Conservation (phyloP, 2,797 vertebrate species). For the Siniperca obscura region DNA sequence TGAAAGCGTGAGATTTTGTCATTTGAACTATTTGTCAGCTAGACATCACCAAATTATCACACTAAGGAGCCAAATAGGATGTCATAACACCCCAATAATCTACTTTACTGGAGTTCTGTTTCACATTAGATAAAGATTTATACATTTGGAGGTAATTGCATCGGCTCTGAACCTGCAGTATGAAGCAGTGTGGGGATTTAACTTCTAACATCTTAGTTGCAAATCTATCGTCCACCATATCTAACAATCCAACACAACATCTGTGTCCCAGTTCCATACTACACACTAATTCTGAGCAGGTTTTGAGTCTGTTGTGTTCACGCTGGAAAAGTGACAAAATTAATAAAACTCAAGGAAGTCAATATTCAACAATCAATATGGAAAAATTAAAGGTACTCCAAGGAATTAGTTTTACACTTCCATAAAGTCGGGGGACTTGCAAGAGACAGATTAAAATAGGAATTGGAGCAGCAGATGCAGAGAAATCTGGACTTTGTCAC, state of each 20-base stretch:
- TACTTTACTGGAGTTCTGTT: not conserved
- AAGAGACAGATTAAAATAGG: not conserved
- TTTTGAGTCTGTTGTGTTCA: not conserved
- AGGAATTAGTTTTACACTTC: not conserved
- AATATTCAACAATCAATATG: not conserved
- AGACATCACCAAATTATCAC: constrained; percentile 18
- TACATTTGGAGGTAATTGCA: not conserved
- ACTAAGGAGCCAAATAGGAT: constrained; percentile 5
- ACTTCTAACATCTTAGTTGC: constrained; percentile 32
- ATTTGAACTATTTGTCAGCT: constrained; percentile 28
- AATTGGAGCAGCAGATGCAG: no score
- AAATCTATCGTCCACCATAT: constrained; percentile 37
- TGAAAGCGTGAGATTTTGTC: constrained; percentile 44
- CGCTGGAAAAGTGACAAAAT: not conserved
- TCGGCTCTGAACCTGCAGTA: constrained; percentile 27
- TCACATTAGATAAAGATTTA: not conserved
- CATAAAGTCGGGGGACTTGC: not conserved
- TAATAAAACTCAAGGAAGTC: not conserved
- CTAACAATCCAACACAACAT: constrained; percentile 22
- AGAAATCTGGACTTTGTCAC: not conserved
- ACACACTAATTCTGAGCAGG: not conserved
- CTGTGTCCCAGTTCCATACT: constrained; percentile 32
- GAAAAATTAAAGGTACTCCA: not conserved
- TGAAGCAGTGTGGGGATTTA: constrained; percentile 20
- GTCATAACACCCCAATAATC: not conserved